These are phyloP conservation scores for Physella acuta DNA, from an alignment of 1,140 invertebrate species.

Conservation along the genomic window DNA sequence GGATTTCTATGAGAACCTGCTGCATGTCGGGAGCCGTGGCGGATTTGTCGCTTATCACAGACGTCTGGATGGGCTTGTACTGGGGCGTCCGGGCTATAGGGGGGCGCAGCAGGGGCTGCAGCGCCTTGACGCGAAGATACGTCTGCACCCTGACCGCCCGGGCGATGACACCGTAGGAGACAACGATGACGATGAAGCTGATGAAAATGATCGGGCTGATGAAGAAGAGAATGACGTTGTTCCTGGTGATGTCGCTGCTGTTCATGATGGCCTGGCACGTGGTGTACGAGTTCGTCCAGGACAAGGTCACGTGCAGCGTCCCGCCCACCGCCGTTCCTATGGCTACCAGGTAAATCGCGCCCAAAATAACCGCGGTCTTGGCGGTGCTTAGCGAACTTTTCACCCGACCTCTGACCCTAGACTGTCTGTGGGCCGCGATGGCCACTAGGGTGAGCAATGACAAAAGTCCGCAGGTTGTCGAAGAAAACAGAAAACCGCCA, in stretches of 20 bases:
- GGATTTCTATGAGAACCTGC: not conserved
- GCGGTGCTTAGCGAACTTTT: conserved; percentile 31
- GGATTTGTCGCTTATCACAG: not conserved
- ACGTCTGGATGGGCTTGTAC: not conserved
- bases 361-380: conserved; percentile 33
- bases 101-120: not conserved
- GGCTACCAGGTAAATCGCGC: conserved; percentile 38
- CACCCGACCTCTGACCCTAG: conserved; percentile 33
- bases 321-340: conserved; percentile 36
- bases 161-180: conserved; percentile 39
- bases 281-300: conserved; percentile 34
- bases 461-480: conserved; percentile 38
- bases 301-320: conserved; percentile 37
- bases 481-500: conserved; percentile 40
- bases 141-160: conserved; percentile 34
- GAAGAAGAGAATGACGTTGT: conserved; percentile 45
- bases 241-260: conserved; percentile 30
- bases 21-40: not conserved
- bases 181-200: conserved; percentile 35
- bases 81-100: too few species aligned
- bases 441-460: conserved; percentile 42
- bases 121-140: conserved; percentile 10
- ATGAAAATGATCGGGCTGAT: conserved; percentile 38
- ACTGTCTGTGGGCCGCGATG: conserved; percentile 40
- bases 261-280: conserved; percentile 41